These are phyloP conservation scores for Champsocephalus gunnari DNA, from an alignment of 2,797 vertebrate genomes.

Conservation along the genomic window DNA sequence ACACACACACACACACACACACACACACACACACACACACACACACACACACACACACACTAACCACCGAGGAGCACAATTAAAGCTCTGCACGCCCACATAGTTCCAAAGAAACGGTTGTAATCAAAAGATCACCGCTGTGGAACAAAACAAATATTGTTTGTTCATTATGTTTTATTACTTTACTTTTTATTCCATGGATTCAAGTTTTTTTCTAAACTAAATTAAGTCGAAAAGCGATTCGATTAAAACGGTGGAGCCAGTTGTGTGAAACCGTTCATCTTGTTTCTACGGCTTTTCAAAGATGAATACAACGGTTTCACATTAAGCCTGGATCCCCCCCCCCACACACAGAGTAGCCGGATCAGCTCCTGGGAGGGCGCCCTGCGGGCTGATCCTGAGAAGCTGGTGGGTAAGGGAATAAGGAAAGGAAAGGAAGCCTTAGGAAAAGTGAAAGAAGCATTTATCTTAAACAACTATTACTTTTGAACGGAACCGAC, in stretches of 20 bases:
- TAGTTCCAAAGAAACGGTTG: neutral
- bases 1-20: neutral
- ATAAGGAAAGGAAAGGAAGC: no score
- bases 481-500: no score
- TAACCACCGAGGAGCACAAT: conserved; percentile 2
- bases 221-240: neutral
- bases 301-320: no score
- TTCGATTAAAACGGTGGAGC: neutral
- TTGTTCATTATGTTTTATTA: conserved; percentile 1
- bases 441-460: no score
- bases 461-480: no score
- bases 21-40: neutral
- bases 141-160: conserved; percentile 12
- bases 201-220: neutral
- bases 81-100: neutral
- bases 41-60: conserved; percentile 10
- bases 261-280: no score
- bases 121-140: neutral
- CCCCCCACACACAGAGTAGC: no score
- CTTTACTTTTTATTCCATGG: neutral
- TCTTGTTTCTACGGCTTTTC: no score
- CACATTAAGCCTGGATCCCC: no score
- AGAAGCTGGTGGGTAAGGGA: no score
- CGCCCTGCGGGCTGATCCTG: no score
- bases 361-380: no score